Conservation (phyloP, 2,113 vertebrate genomes). For the Corythornis vintsioides region DNA sequence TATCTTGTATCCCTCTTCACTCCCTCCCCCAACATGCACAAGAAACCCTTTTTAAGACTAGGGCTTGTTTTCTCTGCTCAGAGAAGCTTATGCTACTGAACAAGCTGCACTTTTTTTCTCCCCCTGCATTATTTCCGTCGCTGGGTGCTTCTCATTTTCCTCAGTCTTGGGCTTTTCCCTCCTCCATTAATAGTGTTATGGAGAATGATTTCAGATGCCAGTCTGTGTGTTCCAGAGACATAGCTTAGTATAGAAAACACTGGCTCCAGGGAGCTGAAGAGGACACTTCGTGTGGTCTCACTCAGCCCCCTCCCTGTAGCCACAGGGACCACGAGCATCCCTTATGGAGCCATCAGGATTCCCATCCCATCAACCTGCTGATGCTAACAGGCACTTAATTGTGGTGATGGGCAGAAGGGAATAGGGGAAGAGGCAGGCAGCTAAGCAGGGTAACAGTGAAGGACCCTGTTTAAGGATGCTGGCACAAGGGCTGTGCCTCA, state of each 20-base stretch:
- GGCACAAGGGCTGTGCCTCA: neutral
- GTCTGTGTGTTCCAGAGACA: neutral
- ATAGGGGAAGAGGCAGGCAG: neutral
- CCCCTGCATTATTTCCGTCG: neutral
- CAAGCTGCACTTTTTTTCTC: neutral
- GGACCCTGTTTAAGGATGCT: neutral
- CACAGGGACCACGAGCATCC: neutral
- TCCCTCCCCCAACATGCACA: neutral
- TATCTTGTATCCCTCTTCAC: neutral
- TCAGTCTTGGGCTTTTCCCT: neutral
- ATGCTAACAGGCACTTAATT: neutral
- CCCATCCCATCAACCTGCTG: accelerated
- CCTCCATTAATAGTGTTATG: neutral
- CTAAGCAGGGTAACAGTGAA: neutral
- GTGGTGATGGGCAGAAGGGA: neutral
- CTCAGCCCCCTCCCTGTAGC: neutral
- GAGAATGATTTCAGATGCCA: conserved; percentile 19
- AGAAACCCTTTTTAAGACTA: conserved; percentile 40
- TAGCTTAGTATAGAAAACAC: neutral
- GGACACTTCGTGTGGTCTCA: neutral
- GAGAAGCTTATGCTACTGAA: neutral
- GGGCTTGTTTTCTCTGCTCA: neutral
- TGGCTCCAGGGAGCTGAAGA: neutral
- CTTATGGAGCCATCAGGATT: neutral
- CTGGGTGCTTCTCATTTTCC: neutral